Base-by-base conservation (phyloP, 2,888 invertebrate species). In the Drosophila buzzatii region DNA sequence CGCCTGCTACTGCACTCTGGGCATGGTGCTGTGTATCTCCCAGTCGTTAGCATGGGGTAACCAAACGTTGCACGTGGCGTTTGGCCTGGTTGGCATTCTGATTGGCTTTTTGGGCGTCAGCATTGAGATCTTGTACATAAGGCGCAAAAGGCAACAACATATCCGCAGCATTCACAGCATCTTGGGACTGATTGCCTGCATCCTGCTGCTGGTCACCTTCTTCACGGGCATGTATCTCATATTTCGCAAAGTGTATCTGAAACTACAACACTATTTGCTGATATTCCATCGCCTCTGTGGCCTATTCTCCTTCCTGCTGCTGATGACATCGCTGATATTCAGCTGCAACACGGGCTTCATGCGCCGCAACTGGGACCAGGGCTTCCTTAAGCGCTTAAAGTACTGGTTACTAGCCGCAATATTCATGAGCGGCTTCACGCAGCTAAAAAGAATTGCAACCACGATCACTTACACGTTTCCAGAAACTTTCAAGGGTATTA, bases 281-380 rank as follows among this genome's bases (percentile, higher is more conserved):
- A 8, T 79, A 12, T 16, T 1, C 1, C 82, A 85, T 45, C 67
- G 71, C 0, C 0, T 70, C 1, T 23, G 49, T 3, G 71, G 81
- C 0, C 7, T 82, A 3, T 0, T 10, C 0, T 47, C 72, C 18
- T 78, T 75, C 8, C 2, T 70, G 0, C 0, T 45, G 9, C 9
- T 72, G 7, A 60, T 68, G 60, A 41, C 51, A 9, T 56, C 81
- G 2, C 58, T 70, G 31, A 27, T 70, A 41, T 76, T 72, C 16
- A 58, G 70, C 65, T 76, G 65, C 42, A 76, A 73, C n/a, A 41
- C 68, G n/a, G 81, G 70, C 1, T 85, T 80, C 37, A 61, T 63
- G 4, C 53, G 64, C 0, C 56, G 65, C 42, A 65, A 85, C 33
- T 85, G 83, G 78, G 2, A 7, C 0, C 0, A 12, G 0, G 1